These are phyloP conservation scores for Hydropotes inermis DNA, from an alignment of 2,113 vertebrate species.

Conservation along the genomic window DNA sequence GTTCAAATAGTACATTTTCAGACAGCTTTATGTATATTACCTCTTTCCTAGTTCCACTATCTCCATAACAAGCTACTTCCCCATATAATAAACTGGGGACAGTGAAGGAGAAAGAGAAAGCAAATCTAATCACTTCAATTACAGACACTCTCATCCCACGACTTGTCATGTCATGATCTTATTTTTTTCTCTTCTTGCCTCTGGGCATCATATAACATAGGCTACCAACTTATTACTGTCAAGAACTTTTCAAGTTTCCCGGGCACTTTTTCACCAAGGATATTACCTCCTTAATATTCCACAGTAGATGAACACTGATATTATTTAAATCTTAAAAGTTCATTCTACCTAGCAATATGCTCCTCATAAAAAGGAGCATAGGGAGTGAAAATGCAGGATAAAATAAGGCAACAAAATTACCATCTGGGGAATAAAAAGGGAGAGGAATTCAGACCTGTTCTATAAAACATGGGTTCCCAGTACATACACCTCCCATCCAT, in stretches of 20 bases:
- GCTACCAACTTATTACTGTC: not conserved
- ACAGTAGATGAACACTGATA: not conserved
- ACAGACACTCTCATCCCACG: not conserved
- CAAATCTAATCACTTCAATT: not conserved
- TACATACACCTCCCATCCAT: not conserved
- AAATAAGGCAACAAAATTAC: not conserved
- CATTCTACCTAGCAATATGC: not conserved
- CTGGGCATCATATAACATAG: not conserved
- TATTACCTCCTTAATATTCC: not conserved
- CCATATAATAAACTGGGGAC: not conserved
- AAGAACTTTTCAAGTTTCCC: not conserved
- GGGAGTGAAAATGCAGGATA: not conserved
- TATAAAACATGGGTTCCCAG: too few relatives aligned
- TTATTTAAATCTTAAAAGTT: not conserved
- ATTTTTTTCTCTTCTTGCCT: not conserved
- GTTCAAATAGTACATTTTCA: not conserved
- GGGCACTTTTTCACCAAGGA: not conserved
- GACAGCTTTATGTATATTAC: not conserved
- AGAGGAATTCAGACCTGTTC: not conserved
- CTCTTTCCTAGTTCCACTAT: not conserved
- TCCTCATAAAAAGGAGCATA: not conserved
- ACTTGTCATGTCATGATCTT: not conserved
- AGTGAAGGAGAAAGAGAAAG: not conserved
- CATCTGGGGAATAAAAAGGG: not conserved
- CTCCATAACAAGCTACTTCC: not conserved